Evolutionary conservation across 2,888 invertebrate species (phyloP), one percentile per base, ranked within the genome.

Genomic region (Odontocolon sp.): DNA sequence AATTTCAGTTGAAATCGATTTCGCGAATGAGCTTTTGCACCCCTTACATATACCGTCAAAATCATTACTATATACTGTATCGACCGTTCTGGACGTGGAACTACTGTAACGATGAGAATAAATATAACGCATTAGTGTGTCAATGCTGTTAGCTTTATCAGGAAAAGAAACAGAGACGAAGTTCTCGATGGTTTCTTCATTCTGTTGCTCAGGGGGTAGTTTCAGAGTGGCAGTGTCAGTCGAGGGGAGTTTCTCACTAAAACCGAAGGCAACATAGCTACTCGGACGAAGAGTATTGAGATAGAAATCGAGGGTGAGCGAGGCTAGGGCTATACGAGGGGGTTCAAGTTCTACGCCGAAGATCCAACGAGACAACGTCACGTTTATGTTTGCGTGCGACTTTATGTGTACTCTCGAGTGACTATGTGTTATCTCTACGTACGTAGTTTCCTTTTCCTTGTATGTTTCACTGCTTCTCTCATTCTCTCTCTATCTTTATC

Each of bases 131-230:
- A 80, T 82, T 82, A 77, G 75, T 68, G 31, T 64, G 72, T 75
- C 77, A 81, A 83, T 82, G 79, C 79, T 78, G 81, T 84, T 82
- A 83, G 78, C 77, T 82, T 82, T 81, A 82, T 82, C 79, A 78
- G 77, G 56, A 42, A 36, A 47, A 67, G 8, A 59, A 50, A 33
- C n/a, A n/a, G 64, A 67, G 56, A 18, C 11, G 38, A 36, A 77
- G 40, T 64, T 38, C 64, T 40, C 40, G 57, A 54, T 68, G 71
- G 68, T 78, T 81, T 78, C 63, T 73, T 59, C 61, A 78, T 76
- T 78, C 77, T 56, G 76, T 74, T 54, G 33, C 54, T 52, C 54
- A 33, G 33, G 54, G 54, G 54, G 23, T 54, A 33, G 31, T 31
- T 54, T 54, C 18, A 33, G 31, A 33, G 31, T 54, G 54, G 16